Percentiles rank a stretch among this genome's conserved stretches.
Evolutionary conservation across 2,113 vertebrate species (phyloP).

Genomic region (Pomatostomus ruficeps): DNA sequence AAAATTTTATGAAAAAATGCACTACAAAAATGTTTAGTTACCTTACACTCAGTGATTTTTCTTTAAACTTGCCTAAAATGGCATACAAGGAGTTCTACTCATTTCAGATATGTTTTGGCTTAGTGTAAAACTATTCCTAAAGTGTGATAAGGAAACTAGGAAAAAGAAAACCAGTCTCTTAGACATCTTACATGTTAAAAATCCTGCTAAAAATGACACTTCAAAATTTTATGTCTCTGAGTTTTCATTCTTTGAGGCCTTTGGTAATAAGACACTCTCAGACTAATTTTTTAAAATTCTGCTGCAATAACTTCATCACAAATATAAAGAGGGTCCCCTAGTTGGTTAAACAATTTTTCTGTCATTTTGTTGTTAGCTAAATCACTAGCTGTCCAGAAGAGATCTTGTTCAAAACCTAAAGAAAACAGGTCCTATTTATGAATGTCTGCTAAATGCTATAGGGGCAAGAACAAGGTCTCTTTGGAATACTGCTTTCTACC

Average conservation of each 20-base stretch:
- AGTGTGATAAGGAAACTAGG: not conserved
- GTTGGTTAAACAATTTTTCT: not conserved
- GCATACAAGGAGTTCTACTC: not conserved
- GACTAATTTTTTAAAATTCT: not conserved
- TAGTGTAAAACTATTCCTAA: not conserved
- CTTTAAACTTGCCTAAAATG: not conserved
- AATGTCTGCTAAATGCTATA: not conserved
- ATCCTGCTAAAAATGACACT: not conserved
- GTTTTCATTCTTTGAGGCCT: not conserved
- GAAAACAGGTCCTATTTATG: constrained; percentile 6
- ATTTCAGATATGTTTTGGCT: not conserved
- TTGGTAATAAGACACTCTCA: not conserved
- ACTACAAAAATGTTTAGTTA: not conserved
- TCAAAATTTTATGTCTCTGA: not conserved
- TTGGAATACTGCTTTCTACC: constrained; percentile 14
- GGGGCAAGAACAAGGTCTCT: not conserved
- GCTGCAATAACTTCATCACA: not conserved
- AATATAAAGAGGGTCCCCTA: not conserved
- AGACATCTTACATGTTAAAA: not conserved
- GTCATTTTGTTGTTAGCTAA: not conserved
- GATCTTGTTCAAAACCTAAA: not conserved
- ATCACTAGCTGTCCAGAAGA: not conserved
- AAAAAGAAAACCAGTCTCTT: not conserved
- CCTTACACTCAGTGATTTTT: not conserved
- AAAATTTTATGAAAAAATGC: not conserved